Conservation (phyloP, 2,797 vertebrate species). For the Dicrostonyx torquatus region DNA sequence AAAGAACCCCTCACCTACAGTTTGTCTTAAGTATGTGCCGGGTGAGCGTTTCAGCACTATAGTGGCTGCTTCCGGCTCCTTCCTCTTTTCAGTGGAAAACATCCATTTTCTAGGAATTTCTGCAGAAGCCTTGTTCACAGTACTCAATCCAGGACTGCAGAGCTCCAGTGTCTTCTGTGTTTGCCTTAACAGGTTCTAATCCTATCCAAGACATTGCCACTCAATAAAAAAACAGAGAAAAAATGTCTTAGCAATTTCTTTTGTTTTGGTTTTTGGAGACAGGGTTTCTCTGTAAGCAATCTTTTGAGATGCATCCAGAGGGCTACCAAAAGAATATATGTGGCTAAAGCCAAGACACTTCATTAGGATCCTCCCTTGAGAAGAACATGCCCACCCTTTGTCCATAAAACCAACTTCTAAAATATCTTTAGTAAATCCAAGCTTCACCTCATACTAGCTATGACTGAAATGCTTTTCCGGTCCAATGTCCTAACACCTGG, state of each 20-base stretch:
- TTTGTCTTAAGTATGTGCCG: background rate
- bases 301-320: background rate
- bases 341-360: background rate
- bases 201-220: background rate
- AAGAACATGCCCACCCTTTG: background rate
- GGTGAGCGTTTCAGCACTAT: background rate
- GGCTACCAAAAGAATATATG: no score
- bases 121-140: background rate
- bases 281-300: background rate
- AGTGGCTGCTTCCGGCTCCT: background rate
- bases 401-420: background rate
- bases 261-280: no score
- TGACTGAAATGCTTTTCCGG: background rate
- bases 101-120: background rate
- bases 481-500: background rate
- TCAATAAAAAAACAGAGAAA: background rate
- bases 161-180: background rate
- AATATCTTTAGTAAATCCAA: background rate
- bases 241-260: no score
- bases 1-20: background rate
- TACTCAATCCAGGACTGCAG: background rate
- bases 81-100: background rate
- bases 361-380: background rate
- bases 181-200: background rate
- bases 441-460: background rate